Conservation (phyloP, 2,888 invertebrate genomes). For the Limulus polyphemus region DNA sequence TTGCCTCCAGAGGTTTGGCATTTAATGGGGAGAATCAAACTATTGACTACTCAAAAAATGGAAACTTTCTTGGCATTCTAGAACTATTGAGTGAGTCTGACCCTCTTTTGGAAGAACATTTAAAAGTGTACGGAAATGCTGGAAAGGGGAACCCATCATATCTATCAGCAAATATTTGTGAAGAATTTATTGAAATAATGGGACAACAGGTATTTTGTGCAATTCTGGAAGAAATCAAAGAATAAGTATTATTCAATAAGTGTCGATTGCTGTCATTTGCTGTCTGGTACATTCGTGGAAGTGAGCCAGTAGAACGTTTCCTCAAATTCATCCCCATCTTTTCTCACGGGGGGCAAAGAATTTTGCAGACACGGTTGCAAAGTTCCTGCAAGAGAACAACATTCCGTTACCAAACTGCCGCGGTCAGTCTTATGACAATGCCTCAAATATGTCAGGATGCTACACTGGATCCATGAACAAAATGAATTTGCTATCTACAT, state of each 20-base stretch:
- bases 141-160: conserved; percentile 30
- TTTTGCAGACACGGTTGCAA: too few species aligned
- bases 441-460: too few species aligned
- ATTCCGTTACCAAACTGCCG: too few species aligned
- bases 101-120: conserved; percentile 29
- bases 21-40: conserved; percentile 29
- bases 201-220: neutral
- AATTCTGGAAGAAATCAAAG: neutral
- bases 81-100: conserved; percentile 31
- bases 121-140: conserved; percentile 28
- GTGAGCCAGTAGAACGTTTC: neutral
- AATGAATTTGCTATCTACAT: too few species aligned
- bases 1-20: conserved; percentile 27
- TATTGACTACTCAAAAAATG: conserved; percentile 27
- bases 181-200: conserved; percentile 28
- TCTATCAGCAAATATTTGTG: conserved; percentile 30
- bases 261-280: conserved; percentile 16
- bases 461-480: too few species aligned
- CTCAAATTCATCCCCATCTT: neutral
- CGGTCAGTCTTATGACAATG: too few species aligned
- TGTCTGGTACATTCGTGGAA: conserved; percentile 9
- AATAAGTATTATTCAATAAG: conserved; percentile 7
- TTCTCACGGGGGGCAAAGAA: too few species aligned
- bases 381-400: too few species aligned
- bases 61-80: conserved; percentile 31